Conservation (phyloP, 1,140 invertebrate genomes). For the Oedothorax gibbosus region DNA sequence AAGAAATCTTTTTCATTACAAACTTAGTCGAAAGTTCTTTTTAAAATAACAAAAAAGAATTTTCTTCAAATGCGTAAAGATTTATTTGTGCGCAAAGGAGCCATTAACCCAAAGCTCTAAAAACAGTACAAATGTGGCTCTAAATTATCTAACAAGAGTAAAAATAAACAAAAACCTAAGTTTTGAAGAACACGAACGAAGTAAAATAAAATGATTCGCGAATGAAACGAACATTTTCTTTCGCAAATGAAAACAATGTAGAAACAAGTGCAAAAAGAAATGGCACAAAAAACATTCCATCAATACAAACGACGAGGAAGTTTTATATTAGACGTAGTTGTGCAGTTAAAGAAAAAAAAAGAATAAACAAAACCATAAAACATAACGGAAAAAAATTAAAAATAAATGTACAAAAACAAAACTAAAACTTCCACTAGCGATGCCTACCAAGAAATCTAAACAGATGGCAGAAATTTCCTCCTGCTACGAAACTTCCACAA, state of each 20-base stretch:
- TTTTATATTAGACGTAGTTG: constrained; percentile 46
- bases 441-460: constrained; percentile 47
- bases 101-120: too few species aligned
- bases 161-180: constrained; percentile 12
- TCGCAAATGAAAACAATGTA: background rate
- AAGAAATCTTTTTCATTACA: too few species aligned
- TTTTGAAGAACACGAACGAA: constrained; percentile 11
- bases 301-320: constrained; percentile 55
- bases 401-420: constrained; percentile 23
- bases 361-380: constrained; percentile 41
- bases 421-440: constrained; percentile 3
- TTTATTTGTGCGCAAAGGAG: too few species aligned
- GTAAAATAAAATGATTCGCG: constrained; percentile 40
- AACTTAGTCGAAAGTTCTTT: too few species aligned
- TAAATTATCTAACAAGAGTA: background rate
- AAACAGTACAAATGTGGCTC: too few species aligned
- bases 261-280: background rate
- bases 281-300: constrained; percentile 29
- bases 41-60: too few species aligned
- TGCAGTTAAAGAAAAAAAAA: constrained; percentile 16
- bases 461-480: constrained; percentile 39
- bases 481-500: background rate
- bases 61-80: too few species aligned
- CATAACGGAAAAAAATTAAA: constrained; percentile 4
- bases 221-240: constrained; percentile 32